phyloP scores from a whole-genome alignment of 1,140 invertebrate genomes.

The Brachionus sp. region DNA sequence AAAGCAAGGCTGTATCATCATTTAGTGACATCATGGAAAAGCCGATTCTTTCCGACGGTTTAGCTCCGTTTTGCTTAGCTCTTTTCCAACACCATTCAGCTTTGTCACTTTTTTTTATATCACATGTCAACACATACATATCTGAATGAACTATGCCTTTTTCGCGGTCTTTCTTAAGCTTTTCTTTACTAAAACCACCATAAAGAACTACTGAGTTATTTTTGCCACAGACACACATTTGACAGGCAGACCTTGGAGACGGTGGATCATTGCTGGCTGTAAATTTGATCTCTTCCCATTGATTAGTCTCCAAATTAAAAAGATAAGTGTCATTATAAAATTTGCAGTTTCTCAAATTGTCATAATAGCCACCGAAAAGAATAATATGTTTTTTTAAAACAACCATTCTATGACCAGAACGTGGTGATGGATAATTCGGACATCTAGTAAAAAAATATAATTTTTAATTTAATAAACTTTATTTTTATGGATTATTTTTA shows the following conservation, averaged over 20 bases:
- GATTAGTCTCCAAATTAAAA: conserved; percentile 75
- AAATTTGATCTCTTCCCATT: conserved; percentile 73
- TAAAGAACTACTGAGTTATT: conserved; percentile 69
- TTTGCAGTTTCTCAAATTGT: conserved; percentile 77
- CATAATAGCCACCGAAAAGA: conserved; percentile 86
- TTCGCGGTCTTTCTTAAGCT: conserved; percentile 74
- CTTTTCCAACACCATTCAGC: conserved; percentile 71
- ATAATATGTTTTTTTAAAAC: conserved; percentile 73
- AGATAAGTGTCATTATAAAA: conserved; percentile 83
- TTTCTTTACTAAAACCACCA: conserved; percentile 80
- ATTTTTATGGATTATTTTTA: conserved; percentile 43
- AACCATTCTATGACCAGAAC: conserved; percentile 86
- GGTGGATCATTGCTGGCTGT: conserved; percentile 60
- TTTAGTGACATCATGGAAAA: conserved; percentile 62
- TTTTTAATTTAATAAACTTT: neutral
- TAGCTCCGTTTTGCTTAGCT: conserved; percentile 68
- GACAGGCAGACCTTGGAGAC: conserved; percentile 60
- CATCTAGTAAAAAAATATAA: conserved; percentile 55
- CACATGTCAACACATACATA: conserved; percentile 70
- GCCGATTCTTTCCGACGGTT: conserved; percentile 69
- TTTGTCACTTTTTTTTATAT: conserved; percentile 55
- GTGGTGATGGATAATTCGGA: conserved; percentile 72
- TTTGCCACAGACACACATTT: conserved; percentile 66
- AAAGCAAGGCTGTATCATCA: conserved; percentile 67
- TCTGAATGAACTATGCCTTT: conserved; percentile 75